Evolutionary conservation across 2,113 vertebrate genomes (phyloP).

Genomic region (Labrus mixtus): DNA sequence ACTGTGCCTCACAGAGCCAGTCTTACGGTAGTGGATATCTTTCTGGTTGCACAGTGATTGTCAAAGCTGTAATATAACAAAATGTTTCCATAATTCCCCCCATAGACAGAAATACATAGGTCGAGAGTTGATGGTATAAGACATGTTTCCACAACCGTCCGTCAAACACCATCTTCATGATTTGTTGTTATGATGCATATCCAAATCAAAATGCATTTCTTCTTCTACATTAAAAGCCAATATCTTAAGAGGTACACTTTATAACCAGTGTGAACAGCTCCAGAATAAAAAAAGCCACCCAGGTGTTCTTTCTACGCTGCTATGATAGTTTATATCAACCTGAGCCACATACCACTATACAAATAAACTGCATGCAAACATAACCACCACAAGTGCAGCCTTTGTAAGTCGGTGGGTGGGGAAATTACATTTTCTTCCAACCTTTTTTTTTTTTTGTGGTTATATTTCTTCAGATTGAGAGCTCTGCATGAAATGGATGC

Average conservation of each 20-base stretch:
- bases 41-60: neutral
- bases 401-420: slow-evolving; percentile 17
- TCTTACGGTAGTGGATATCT: neutral
- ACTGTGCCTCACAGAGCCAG: neutral
- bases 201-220: neutral
- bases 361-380: slow-evolving; percentile 19
- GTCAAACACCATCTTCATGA: neutral
- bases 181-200: neutral
- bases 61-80: no score
- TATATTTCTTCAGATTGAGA: neutral
- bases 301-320: slow-evolving; percentile 6
- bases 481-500: slow-evolving; percentile 7
- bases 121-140: neutral
- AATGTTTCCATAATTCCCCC: no score
- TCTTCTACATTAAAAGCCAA: neutral
- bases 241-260: neutral
- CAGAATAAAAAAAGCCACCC: neutral
- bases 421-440: slow-evolving; percentile 22
- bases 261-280: neutral
- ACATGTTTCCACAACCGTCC: neutral
- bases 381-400: neutral
- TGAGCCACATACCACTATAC: slow-evolving; percentile 15
- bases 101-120: neutral
- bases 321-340: slow-evolving; percentile 14
- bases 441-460: neutral